Evolutionary conservation across 2,113 vertebrate genomes (phyloP), one percentile per base, ranked within the genome.

Genomic region (Psophia crepitans): DNA sequence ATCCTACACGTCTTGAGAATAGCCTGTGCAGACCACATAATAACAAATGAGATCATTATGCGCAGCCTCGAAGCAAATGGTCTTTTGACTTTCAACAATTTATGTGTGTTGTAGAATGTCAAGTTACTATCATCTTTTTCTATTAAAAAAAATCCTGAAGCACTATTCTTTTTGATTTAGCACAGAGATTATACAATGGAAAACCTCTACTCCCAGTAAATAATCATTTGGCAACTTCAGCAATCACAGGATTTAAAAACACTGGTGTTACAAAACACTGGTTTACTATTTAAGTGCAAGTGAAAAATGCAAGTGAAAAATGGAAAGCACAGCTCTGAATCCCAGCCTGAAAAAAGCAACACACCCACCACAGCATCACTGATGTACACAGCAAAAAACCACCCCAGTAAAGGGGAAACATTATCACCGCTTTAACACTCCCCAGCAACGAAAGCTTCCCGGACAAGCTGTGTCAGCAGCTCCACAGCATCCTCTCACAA

Each of bases 31-130:
- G 65, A 94, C 32, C 66, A 76, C 77, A 77, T 85, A 73, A 61
- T 73, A 95, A 94, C 81, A 91, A 97, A 96, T 91, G 61, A 96
- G 57, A 89, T 95, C 77, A 95, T 92, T 87, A 95, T 35, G 49
- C 6, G 2, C 49, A 93, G 89, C 94, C 91, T 92, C 0, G 16
- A 91, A 96, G 94, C 78, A 96, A 95, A 89, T 63, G 58, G 46
- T 85, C 94, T 73, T 95, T 43, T 94, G 84, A 91, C 78, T 81
- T 95, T 46, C 78, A 87, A 80, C 87, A 77, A 80, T 91, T 66
- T 66, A 76, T 56, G 71, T 39, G 56, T 2, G 3, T 32, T 4
- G 1, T 16, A 28, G 44, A 85, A 93, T 76, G 24, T 32, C 57
- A 82, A 95, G 57, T 76, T 87, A 81, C 27, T 70, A 79, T 33